Conservation (phyloP, 2,888 invertebrate species). For the Seladonia tumulorum region DNA sequence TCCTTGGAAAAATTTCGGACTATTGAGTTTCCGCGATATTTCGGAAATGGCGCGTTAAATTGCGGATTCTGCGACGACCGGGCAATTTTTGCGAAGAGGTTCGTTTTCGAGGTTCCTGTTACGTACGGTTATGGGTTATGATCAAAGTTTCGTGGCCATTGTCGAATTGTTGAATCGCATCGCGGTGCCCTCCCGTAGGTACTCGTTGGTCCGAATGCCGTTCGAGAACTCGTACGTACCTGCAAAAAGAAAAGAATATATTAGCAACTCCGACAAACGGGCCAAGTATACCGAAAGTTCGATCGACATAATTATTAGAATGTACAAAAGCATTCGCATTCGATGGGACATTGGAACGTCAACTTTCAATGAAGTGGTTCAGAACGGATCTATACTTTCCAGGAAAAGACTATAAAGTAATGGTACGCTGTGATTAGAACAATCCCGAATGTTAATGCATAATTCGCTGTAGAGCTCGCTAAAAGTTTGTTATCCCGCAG, state of each 20-base stretch:
- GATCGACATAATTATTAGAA: not conserved
- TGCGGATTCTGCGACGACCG: not conserved
- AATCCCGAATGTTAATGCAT: too few species aligned
- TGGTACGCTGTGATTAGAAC: too few species aligned
- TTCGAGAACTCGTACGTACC: conserved; percentile 21
- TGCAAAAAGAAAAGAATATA: conserved; percentile 8
- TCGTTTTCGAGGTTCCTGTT: conserved; percentile 16
- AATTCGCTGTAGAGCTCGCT: too few species aligned
- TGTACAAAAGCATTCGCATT: not conserved
- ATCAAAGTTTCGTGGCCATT: conserved; percentile 27
- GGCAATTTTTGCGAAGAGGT: conserved; percentile 26
- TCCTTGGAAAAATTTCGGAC: not conserved
- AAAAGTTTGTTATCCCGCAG: too few species aligned
- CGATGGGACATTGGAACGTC: too few species aligned
- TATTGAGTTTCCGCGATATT: conserved; percentile 23
- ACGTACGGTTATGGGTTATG: conserved; percentile 37
- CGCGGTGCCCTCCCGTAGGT: not conserved
- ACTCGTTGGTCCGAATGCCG: not conserved
- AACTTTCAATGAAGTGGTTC: too few species aligned
- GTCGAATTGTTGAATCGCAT: conserved; percentile 17
- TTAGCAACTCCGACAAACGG: not conserved
- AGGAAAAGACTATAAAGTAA: too few species aligned
- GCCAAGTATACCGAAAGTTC: not conserved
- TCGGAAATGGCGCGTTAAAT: conserved; percentile 28
- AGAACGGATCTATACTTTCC: too few species aligned